Conservation (phyloP, 2,888 invertebrate genomes). For the Crematogaster levior region DNA sequence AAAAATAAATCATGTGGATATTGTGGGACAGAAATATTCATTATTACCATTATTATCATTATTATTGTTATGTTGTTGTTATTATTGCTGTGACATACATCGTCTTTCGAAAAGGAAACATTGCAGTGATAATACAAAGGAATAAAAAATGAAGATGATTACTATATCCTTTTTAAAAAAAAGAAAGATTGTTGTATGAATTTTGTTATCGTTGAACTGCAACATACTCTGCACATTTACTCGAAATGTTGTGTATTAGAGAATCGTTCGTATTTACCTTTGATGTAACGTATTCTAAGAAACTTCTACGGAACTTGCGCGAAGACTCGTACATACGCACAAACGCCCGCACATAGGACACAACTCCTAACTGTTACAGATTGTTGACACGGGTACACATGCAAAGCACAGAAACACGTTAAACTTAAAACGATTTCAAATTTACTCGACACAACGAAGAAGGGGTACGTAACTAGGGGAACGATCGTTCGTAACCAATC, state of each 20-base stretch:
- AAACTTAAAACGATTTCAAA: constrained; percentile 13
- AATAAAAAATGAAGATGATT: too few relatives aligned
- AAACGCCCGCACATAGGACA: too few relatives aligned
- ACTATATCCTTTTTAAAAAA: not conserved
- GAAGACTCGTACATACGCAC: not conserved
- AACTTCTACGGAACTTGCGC: too few relatives aligned
- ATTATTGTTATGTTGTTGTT: too few relatives aligned
- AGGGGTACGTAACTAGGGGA: not conserved
- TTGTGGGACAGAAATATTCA: too few relatives aligned
- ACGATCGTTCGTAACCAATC: not conserved
- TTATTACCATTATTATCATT: too few relatives aligned
- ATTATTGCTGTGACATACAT: not conserved
- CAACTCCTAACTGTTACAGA: too few relatives aligned
- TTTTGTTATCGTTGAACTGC: not conserved
- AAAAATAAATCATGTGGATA: too few relatives aligned
- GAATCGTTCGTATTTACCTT: constrained; percentile 10
- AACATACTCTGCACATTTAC: not conserved
- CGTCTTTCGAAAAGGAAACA: too few relatives aligned
- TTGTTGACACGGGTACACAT: too few relatives aligned
- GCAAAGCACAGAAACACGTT: not conserved
- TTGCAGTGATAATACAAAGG: too few relatives aligned
- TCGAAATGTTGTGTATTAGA: not conserved
- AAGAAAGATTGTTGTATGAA: too few relatives aligned
- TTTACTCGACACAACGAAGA: not conserved
- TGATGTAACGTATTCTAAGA: not conserved